Conservation (phyloP, 2,113 vertebrate genomes). For the Eubucco bourcierii region DNA sequence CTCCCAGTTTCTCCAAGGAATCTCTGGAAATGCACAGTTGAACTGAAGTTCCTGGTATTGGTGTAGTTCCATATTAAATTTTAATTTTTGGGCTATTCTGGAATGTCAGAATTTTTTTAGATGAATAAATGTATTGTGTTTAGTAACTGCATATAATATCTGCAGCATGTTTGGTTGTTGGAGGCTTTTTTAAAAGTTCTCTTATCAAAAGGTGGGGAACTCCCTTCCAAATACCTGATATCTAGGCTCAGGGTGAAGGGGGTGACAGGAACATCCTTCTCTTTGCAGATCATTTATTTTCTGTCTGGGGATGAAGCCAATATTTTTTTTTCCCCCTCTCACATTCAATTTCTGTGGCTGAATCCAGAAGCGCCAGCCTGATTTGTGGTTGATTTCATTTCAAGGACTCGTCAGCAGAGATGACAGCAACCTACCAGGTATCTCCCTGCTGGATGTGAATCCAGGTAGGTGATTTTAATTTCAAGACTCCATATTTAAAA, state of each 20-base stretch:
- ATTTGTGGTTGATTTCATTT: constrained; percentile 17
- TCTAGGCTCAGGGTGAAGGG: not conserved
- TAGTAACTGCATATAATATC: not conserved
- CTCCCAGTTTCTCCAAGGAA: not conserved
- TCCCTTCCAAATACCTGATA: not conserved
- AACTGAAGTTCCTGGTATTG: not conserved
- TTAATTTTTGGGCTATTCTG: not conserved
- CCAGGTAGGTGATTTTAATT: not conserved
- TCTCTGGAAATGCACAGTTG: not conserved
- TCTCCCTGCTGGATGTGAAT: not conserved
- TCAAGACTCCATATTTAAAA: not conserved
- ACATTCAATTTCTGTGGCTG: not conserved
- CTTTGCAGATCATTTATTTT: constrained; percentile 28
- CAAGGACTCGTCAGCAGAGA: not conserved
- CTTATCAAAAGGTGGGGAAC: not conserved
- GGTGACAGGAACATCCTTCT: not conserved
- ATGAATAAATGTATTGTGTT: not conserved
- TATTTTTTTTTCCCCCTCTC: constrained; percentile 41
- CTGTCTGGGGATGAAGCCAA: not conserved
- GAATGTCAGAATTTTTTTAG: too few species aligned
- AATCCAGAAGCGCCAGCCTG: constrained; percentile 28
- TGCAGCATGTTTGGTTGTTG: not conserved
- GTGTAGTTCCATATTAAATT: not conserved
- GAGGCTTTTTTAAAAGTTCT: not conserved
- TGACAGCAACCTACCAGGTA: not conserved